Evolutionary conservation across 2,888 invertebrate genomes (phyloP).

Genomic region (Sesamia inferens): DNA sequence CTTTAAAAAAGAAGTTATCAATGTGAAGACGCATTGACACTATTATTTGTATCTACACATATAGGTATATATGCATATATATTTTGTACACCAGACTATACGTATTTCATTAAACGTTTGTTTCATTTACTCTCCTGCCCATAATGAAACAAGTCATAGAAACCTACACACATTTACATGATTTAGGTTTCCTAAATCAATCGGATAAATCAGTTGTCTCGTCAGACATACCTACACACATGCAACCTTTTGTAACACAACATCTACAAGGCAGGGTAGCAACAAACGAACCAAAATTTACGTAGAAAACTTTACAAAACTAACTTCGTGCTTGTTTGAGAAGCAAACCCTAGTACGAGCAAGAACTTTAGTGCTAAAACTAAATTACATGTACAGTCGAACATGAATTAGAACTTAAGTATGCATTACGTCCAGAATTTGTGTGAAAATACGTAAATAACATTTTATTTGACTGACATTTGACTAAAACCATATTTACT

Average conservation of each 20-base stretch:
- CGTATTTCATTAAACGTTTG: neutral
- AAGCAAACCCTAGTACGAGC: conserved; percentile 45
- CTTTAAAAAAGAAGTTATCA: too few species aligned
- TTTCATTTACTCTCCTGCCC: too few species aligned
- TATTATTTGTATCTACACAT: too few species aligned
- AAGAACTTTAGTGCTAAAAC: conserved; percentile 51
- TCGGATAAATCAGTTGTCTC: too few species aligned
- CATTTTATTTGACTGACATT: neutral
- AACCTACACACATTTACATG: neutral
- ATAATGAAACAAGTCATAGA: neutral
- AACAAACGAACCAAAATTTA: conserved; percentile 52
- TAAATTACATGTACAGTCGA: conserved; percentile 43
- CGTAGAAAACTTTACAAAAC: conserved; percentile 46
- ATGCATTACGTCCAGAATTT: neutral
- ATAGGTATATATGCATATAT: too few species aligned
- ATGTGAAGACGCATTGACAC: too few species aligned
- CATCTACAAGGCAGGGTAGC: conserved; percentile 17
- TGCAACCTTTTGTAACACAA: neutral
- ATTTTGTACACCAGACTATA: too few species aligned
- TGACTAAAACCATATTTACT: neutral
- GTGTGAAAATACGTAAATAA: neutral
- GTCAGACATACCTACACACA: neutral
- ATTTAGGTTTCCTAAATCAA: neutral
- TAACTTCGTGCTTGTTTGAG: conserved; percentile 38
- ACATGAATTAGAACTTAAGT: conserved; percentile 39